Conservation (phyloP, 2,888 invertebrate species). For the Xylocampa areola region DNA sequence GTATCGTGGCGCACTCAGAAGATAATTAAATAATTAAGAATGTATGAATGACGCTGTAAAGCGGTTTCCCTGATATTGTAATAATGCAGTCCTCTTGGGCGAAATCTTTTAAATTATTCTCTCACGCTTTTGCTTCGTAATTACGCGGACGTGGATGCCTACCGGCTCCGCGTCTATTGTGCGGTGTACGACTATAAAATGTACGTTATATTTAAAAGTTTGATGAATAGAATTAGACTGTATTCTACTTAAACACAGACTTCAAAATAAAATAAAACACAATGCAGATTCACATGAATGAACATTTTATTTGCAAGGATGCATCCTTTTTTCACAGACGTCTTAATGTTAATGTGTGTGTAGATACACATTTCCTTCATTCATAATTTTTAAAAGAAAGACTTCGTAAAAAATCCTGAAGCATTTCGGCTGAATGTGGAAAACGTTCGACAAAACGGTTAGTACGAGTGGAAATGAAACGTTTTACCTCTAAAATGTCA, state of each 20-base stretch:
- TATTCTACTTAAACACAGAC: constrained; percentile 17
- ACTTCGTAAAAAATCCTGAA: constrained; percentile 61
- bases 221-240: constrained; percentile 40
- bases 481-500: constrained; percentile 87
- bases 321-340: constrained; percentile 6
- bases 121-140: constrained; percentile 80
- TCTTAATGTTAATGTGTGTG: background rate
- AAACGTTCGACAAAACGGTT: constrained; percentile 77
- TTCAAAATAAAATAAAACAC: constrained; percentile 11
- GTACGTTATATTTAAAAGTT: constrained; percentile 46
- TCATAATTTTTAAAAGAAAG: constrained; percentile 42
- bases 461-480: constrained; percentile 81
- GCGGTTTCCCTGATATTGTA: constrained; percentile 86
- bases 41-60: constrained; percentile 88
- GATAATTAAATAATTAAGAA: constrained; percentile 89
- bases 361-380: constrained; percentile 24
- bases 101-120: constrained; percentile 88
- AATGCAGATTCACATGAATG: background rate
- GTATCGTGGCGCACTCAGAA: constrained; percentile 79
- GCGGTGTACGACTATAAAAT: constrained; percentile 50
- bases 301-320: constrained; percentile 5
- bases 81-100: constrained; percentile 88
- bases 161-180: constrained; percentile 73
- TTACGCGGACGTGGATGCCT: constrained; percentile 77
- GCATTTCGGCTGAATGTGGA: constrained; percentile 70